These are phyloP conservation scores for Leptopilina boulardi DNA, from an alignment of 1,140 invertebrate genomes.

Conservation along the genomic window DNA sequence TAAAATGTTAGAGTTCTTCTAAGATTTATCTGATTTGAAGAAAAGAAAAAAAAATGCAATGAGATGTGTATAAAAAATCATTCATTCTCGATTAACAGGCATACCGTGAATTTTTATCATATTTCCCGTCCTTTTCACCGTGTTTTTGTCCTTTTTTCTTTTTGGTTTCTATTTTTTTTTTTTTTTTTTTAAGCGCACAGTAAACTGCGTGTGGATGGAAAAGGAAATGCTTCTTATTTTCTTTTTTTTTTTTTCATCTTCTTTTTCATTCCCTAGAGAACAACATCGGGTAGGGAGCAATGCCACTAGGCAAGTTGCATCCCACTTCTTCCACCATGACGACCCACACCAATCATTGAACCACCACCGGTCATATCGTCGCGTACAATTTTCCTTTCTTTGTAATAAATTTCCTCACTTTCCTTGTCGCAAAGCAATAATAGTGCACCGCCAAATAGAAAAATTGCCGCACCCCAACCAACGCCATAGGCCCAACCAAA, in stretches of 20 bases:
- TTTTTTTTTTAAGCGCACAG: slow-evolving; percentile 44
- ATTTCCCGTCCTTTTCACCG: background rate
- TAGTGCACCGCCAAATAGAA: slow-evolving; percentile 95
- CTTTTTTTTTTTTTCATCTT: no score
- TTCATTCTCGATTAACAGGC: slow-evolving; percentile 47
- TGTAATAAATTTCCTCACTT: slow-evolving; percentile 98
- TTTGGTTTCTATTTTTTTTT: background rate
- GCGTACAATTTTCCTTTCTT: slow-evolving; percentile 92
- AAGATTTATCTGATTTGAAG: background rate
- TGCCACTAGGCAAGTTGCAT: slow-evolving; percentile 82
- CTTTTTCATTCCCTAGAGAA: slow-evolving; percentile 78
- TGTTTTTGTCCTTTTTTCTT: background rate
- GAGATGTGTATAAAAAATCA: slow-evolving; percentile 54
- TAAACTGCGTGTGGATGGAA: slow-evolving; percentile 48
- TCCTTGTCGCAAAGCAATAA: slow-evolving; percentile 97
- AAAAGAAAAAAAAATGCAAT: slow-evolving; percentile 37
- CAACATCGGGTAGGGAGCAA: slow-evolving; percentile 87
- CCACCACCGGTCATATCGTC: slow-evolving; percentile 79
- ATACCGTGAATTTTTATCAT: slow-evolving; percentile 30
- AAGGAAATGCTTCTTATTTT: slow-evolving; percentile 45
- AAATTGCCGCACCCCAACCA: slow-evolving; percentile 97
- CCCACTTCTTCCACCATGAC: slow-evolving; percentile 67
- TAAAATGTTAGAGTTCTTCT: background rate
- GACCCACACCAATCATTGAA: slow-evolving; percentile 69
- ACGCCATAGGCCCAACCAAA: slow-evolving; percentile 99